These are phyloP conservation scores for Luehdorfia chinensis DNA, from an alignment of 1,140 invertebrate genomes.

Conservation along the genomic window DNA sequence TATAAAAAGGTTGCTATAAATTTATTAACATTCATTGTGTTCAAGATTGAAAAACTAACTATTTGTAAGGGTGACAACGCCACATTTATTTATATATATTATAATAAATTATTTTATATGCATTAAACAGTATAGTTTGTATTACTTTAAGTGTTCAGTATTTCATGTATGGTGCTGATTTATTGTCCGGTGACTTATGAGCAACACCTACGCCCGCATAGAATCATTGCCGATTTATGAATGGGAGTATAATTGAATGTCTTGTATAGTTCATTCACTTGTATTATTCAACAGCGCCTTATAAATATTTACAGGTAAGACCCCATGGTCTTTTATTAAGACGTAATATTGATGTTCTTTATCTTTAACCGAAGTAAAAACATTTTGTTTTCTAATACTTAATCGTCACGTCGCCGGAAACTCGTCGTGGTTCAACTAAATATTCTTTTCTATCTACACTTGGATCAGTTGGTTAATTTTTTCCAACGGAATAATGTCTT, in stretches of 20 bases:
- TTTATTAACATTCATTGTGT: too few relatives aligned
- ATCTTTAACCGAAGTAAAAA: constrained; percentile 2
- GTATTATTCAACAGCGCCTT: constrained; percentile 36
- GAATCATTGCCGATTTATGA: constrained; percentile 42
- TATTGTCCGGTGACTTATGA: constrained; percentile 42
- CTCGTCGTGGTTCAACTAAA: neutral
- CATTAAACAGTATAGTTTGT: too few relatives aligned
- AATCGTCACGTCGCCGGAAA: constrained; percentile 11
- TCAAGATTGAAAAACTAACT: too few relatives aligned
- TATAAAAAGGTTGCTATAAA: too few relatives aligned
- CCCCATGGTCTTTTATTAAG: neutral
- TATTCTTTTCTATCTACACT: neutral
- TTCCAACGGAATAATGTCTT: constrained; percentile 23
- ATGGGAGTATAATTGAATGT: constrained; percentile 49
- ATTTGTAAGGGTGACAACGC: too few relatives aligned
- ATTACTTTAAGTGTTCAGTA: constrained; percentile 14
- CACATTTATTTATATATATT: too few relatives aligned
- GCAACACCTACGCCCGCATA: constrained; percentile 39
- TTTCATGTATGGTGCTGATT: constrained; percentile 29
- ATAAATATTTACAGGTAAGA: constrained; percentile 30
- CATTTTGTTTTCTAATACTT: constrained; percentile 13
- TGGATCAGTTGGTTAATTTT: constrained; percentile 13
- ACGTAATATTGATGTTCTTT: constrained; percentile 11
- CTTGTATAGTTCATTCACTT: constrained; percentile 43
- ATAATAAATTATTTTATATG: too few relatives aligned